phyloP scores from a whole-genome alignment of 2,888 invertebrate genomes.

The Phymatocera aterrima region DNA sequence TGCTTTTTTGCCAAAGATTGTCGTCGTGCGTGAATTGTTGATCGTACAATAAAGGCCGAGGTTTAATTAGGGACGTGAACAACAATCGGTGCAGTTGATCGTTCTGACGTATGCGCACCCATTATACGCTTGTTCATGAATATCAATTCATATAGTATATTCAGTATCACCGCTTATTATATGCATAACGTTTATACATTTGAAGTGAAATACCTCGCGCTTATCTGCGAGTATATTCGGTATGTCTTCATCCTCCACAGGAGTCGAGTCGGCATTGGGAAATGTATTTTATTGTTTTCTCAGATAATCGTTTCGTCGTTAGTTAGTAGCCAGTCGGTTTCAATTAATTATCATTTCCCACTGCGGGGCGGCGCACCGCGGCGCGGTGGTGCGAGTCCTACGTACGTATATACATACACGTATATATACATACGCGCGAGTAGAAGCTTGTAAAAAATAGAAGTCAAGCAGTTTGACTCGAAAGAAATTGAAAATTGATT shows the following conservation, averaged over 20 bases:
- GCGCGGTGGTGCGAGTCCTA: too few species aligned
- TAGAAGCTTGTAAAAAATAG: neutral
- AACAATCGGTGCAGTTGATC: neutral
- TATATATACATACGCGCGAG: neutral
- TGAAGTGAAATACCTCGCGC: neutral
- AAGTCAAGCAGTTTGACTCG: neutral
- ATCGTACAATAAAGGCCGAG: neutral
- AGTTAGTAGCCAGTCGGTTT: neutral
- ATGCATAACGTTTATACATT: too few species aligned
- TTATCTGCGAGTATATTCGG: too few species aligned
- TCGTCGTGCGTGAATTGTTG: neutral
- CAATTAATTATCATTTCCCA: slow-evolving; percentile 24
- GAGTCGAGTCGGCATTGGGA: too few species aligned
- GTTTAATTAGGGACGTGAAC: slow-evolving; percentile 35
- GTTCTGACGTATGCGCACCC: neutral
- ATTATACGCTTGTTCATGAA: too few species aligned
- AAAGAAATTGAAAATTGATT: neutral
- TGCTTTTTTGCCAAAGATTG: neutral
- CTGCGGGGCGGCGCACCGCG: neutral
- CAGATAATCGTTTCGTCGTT: neutral
- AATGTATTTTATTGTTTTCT: slow-evolving; percentile 27
- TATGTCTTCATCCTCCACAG: too few species aligned
- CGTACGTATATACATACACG: neutral
- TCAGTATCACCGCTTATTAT: slow-evolving; percentile 3
- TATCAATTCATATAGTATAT: slow-evolving; percentile 32